These are phyloP conservation scores for Caenorhabditis wallacei DNA, from an alignment of 2,888 invertebrate species.

Conservation along the genomic window DNA sequence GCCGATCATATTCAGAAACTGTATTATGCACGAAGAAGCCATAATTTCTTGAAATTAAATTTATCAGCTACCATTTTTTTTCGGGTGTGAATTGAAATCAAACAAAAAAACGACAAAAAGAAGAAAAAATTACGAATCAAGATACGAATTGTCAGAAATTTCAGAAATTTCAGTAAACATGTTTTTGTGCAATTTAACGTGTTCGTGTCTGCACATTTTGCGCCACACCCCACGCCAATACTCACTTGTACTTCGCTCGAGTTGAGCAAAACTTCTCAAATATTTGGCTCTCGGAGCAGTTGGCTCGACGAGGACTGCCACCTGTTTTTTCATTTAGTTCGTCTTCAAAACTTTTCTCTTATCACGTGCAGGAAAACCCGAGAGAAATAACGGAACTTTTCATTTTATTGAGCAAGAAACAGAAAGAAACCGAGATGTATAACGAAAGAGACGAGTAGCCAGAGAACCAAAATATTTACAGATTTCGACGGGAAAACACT, in stretches of 20 bases:
- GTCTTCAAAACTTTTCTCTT: background rate
- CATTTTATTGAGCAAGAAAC: conserved; percentile 46
- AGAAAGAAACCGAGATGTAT: conserved; percentile 55
- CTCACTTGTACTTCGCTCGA: conserved; percentile 5
- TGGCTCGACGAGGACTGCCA: conserved; percentile 37
- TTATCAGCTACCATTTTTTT: no score
- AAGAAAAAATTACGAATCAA: background rate
- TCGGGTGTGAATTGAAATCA: no score
- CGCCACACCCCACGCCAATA: conserved; percentile 33
- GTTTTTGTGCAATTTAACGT: conserved; percentile 15
- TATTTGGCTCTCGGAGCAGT: conserved; percentile 32
- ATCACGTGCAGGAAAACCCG: conserved; percentile 33
- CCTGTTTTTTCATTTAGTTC: conserved; percentile 31
- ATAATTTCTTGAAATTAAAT: no score
- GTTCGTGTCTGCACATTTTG: conserved; percentile 22
- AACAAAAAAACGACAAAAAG: no score
- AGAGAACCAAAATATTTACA: conserved; percentile 58
- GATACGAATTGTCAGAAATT: background rate
- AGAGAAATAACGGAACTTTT: conserved; percentile 28
- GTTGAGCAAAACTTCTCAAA: conserved; percentile 24
- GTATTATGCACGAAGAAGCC: no score
- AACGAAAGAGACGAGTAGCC: conserved; percentile 44
- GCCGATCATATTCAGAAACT: no score
- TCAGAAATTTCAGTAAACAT: background rate
- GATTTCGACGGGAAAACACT: conserved; percentile 53